Base-by-base conservation (phyloP, 2,888 invertebrate species). In the Stenotaenia linearis region DNA sequence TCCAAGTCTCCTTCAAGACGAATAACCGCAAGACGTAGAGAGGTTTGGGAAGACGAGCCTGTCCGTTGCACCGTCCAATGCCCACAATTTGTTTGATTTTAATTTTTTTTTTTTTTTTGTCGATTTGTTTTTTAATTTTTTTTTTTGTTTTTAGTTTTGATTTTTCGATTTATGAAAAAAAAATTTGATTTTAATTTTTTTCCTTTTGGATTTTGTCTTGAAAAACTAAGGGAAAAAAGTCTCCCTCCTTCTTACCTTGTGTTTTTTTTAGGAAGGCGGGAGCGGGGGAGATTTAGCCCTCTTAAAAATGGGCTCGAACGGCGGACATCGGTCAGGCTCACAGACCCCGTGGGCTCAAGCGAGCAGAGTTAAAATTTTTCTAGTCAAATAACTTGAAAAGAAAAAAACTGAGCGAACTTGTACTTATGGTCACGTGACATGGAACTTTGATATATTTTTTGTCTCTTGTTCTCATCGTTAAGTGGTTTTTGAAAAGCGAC, bases 1-100 rank as follows among this genome's bases (percentile, higher is more conserved):
- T 97, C 86, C 97, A 97, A 90, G 97, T 98, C 89, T 96, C 96
- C 89, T 96, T 97, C 91, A 97, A 97, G 91, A 95, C 88, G 82
- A 87, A 87, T 84, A 88, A 88, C 82, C 85, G 85, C 82, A 87
- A 86, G 83, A 28, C 91, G 80, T 86, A 85, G 82, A 81, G 79
- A 69, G 56, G 37, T 74, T 30, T 75, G 69, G 69, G 69, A 69
- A 69, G 28, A 69, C 25, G 69, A 69, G 77, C 56, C 50, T 77
- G 45, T 77, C 45, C 30, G 77, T 78, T 78, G 78, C 32, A 56
- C 61, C 23, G 32, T 78, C 61, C 50, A 12, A n/a, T 37, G 56
- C 23, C 56, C 56, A 56, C 12, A 15, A 25, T 56, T 56, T 56
- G 23, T 5, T n/a, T 74, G 1, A n/a, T 74, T 30, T 74, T 9